Evolutionary conservation across 2,797 vertebrate genomes (phyloP), one percentile per base, ranked within the genome.

Genomic region (Botia almorhae): DNA sequence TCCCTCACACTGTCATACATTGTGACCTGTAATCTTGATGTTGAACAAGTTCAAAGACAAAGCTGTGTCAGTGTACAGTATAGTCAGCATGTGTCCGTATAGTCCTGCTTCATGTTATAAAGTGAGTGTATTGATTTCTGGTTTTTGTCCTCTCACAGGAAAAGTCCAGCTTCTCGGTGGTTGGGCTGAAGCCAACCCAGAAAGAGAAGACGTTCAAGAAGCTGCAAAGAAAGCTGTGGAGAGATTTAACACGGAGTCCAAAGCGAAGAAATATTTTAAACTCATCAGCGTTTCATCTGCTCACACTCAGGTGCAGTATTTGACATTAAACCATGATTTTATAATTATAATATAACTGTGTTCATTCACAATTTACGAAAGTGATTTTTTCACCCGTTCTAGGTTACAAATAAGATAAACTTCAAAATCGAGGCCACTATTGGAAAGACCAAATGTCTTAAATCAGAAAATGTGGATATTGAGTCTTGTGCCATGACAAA

Each of bases 401-500:
- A 90, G 89, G 75, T 87, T 29, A 90, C 87, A 7, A 87, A 87
- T n/a, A 13, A 17, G 56, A 77, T 90, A 7, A 83, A 75, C 67
- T 86, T 69, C 74, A 83, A 77, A 73, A 86, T 90, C 1, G 14
- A 76, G 2, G 84, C 84, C 5, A 78, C 48, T 11, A 56, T 90
- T 2, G 87, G 74, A 63, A 87, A 86, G 72, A 89, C 87, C 21
- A 88, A 87, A 67, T 89, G 87, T 53, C 84, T 36, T 4, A 88
- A 89, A 81, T 63, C 82, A 1, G 74, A 86, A 4, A 5, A 73
- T 7, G 61, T 7, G 1, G 75, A 84, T 48, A 16, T 85, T 33
- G 81, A 84, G 16, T 46, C 76, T 23, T 89, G 89, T 70, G 69
- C 56, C 19, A 21, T 89, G 83, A 63, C 51, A 16, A 74, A 78